Percentiles rank a stretch among this genome's conserved stretches.
Evolutionary conservation across 2,113 vertebrate genomes (phyloP).

Genomic region (Eretmochelys imbricata): DNA sequence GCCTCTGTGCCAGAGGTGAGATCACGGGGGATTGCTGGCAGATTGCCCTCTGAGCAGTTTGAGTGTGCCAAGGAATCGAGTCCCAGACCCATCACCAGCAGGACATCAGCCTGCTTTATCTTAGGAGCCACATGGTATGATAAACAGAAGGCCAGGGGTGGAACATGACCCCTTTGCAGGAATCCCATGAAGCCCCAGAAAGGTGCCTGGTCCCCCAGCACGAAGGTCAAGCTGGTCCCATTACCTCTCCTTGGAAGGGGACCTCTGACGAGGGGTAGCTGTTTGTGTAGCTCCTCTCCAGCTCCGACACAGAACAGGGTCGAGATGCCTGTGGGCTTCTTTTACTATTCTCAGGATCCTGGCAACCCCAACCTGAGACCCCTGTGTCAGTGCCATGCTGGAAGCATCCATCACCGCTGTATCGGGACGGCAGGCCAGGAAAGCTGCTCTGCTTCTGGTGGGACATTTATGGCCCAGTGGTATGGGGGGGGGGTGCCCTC

Average conservation of each 20-base stretch:
- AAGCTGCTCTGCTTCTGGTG: background rate
- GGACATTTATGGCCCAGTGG: conserved; percentile 8
- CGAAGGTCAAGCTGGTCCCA: too few relatives aligned
- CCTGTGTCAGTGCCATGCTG: background rate
- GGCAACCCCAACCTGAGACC: background rate
- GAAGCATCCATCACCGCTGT: background rate
- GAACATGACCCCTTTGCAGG: background rate
- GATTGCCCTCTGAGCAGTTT: background rate
- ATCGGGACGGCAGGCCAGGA: background rate
- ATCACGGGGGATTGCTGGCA: background rate
- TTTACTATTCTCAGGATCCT: background rate
- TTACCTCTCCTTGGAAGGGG: background rate
- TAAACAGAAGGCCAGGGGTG: background rate
- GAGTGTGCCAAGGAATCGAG: background rate
- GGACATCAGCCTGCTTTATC: background rate
- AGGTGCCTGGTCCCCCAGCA: background rate
- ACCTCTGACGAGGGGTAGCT: background rate
- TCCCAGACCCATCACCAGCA: background rate
- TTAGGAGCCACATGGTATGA: background rate
- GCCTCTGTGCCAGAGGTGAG: background rate
- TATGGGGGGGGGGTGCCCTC: background rate
- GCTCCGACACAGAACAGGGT: background rate
- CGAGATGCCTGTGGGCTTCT: background rate
- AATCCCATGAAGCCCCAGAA: too few relatives aligned
- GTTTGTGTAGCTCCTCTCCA: background rate